Percentiles rank a stretch among this genome's conserved stretches.
Evolutionary conservation across 1,140 invertebrate genomes (phyloP).

Genomic region (Berghia stephanieae): DNA sequence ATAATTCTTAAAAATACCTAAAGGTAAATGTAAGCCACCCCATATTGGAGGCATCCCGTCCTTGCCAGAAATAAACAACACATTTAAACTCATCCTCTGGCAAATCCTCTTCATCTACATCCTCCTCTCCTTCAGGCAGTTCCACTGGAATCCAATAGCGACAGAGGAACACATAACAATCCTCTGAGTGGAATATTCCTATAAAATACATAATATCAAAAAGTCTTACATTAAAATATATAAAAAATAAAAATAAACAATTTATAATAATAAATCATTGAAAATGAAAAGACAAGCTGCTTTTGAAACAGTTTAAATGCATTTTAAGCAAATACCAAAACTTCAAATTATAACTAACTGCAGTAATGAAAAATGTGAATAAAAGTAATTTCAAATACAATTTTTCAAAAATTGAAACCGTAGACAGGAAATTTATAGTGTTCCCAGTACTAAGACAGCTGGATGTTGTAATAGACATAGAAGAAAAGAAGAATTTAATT

Average conservation of each 20-base stretch:
- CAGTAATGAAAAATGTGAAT: too few species aligned
- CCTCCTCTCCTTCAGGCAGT: conserved; percentile 66
- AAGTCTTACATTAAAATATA: background rate
- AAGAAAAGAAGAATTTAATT: too few species aligned
- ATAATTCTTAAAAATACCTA: too few species aligned
- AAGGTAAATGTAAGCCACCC: conserved; percentile 99
- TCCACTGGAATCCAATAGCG: conserved; percentile 86
- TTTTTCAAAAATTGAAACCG: too few species aligned
- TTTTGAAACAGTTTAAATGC: too few species aligned
- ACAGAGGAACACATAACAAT: conserved; percentile 98
- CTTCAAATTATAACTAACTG: too few species aligned
- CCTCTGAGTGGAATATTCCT: conserved; percentile 89
- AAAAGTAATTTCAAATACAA: too few species aligned
- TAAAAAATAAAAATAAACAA: background rate
- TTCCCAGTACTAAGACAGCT: too few species aligned
- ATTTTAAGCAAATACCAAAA: too few species aligned
- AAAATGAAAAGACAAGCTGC: background rate
- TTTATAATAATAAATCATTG: background rate
- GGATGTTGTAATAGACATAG: too few species aligned
- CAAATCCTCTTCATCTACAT: conserved; percentile 71
- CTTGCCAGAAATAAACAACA: conserved; percentile 99
- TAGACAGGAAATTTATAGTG: too few species aligned
- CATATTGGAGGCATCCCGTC: conserved; percentile 96
- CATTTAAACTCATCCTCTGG: conserved; percentile 90
- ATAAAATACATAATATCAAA: conserved; percentile 32